Evolutionary conservation across 2,113 vertebrate genomes (phyloP).

Genomic region (Pteruthius melanotis): DNA sequence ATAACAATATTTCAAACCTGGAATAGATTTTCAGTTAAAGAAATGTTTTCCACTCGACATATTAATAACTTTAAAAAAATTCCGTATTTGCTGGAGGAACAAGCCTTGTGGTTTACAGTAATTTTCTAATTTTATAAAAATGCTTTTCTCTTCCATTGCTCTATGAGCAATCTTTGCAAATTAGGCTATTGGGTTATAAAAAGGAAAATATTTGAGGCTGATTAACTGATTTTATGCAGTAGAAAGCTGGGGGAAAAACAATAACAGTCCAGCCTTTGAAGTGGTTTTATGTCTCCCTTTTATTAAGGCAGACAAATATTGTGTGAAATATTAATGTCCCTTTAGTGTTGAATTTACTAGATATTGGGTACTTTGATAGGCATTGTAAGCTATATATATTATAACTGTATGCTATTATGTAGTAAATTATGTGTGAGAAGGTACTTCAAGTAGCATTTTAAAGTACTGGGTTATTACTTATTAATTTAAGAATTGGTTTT

Average conservation of each 20-base stretch:
- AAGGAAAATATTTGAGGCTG: slow-evolving; percentile 7
- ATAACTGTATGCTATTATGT: not conserved
- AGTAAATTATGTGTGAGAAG: not conserved
- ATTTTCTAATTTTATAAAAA: slow-evolving; percentile 19
- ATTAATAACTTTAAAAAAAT: not conserved
- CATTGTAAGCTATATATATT: not conserved
- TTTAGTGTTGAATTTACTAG: not conserved
- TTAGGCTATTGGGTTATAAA: not conserved
- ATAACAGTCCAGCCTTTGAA: not conserved
- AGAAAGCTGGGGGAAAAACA: not conserved
- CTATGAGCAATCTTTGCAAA: not conserved
- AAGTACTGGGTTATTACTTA: not conserved
- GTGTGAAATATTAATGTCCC: not conserved
- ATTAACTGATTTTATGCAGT: not conserved
- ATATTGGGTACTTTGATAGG: not conserved
- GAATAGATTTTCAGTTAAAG: not conserved
- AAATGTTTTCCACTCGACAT: not conserved
- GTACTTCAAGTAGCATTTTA: not conserved
- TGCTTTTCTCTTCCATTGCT: not conserved
- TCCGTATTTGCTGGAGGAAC: not conserved
- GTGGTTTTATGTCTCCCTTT: not conserved
- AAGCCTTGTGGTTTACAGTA: not conserved
- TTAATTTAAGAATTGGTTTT: not conserved
- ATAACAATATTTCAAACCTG: not conserved
- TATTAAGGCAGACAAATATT: not conserved